These are phyloP conservation scores for Hydractinia symbiolongicarpus DNA, from an alignment of 30 jellyfish, hydroid and myxozoan genomes.

Conservation along the genomic window DNA sequence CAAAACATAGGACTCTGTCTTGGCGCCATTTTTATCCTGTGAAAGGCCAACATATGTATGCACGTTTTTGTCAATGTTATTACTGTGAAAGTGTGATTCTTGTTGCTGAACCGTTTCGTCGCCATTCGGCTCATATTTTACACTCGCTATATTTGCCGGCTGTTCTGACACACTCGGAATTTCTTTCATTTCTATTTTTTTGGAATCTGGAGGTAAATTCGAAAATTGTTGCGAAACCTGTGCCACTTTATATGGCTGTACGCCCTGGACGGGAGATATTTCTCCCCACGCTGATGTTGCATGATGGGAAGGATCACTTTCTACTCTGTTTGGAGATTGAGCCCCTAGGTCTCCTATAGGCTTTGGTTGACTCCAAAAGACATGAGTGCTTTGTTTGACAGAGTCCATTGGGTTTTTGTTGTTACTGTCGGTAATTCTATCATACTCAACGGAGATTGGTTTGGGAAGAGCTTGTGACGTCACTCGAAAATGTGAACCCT, in stretches of 20 bases:
- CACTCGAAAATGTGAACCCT: background rate
- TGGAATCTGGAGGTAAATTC: background rate
- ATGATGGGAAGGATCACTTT: background rate
- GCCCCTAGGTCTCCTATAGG: constrained; percentile 30
- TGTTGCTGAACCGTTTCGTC: too few species aligned
- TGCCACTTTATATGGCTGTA: background rate
- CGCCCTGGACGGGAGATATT: background rate
- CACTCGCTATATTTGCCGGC: constrained; percentile 13
- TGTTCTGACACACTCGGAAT: background rate
- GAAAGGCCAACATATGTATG: background rate
- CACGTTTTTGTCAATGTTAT: background rate
- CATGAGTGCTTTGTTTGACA: constrained; percentile 7
- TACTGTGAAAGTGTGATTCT: background rate
- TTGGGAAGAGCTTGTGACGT: constrained; percentile 8
- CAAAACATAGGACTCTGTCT: constrained; percentile 3
- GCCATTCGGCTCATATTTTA: constrained; percentile 4
- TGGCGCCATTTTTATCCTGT: background rate
- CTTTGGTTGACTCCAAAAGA: constrained; percentile 25
- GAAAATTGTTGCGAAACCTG: background rate
- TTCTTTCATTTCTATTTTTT: too few species aligned
- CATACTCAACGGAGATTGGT: background rate
- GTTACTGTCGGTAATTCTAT: constrained; percentile 9
- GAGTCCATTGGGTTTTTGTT: background rate
- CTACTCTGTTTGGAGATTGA: constrained; percentile 5
- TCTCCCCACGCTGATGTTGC: background rate